Evolutionary conservation across 2,888 invertebrate genomes (phyloP), one percentile per base, ranked within the genome.

Genomic region (Melanostoma mellinum): DNA sequence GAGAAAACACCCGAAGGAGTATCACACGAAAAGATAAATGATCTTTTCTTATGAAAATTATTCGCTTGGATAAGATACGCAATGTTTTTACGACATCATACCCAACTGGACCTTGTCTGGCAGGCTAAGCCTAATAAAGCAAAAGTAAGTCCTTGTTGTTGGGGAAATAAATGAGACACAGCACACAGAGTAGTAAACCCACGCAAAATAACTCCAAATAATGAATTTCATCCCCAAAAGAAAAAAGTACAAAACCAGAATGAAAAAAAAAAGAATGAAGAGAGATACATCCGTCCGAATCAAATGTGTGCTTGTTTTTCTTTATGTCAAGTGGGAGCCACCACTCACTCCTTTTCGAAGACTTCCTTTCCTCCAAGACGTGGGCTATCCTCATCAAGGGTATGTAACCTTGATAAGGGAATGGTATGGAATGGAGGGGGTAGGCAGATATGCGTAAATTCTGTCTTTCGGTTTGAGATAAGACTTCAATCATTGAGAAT

Each of bases 11-110:
- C 82, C 68, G 56, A 78, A 82, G 78, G 78, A 82, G 40, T 61
- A 72, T 67, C 52, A 50, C 58, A 73, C 56, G 48, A 73, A 40
- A 65, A 82, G 82, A 82, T 78, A 82, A 82, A 82, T 78, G 78
- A 82, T 73, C 72, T 20, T 71, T 60, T 9, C 67, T 5, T 53
- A 48, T 5, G 50, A 68, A 69, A 63, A 56, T 63, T 46, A 73
- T 73, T 53, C 58, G 48, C 32, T 50, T 44, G 55, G 48, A 48
- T 44, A 68, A 77, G 77, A 72, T 56, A 63, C 72, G 72, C 52
- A n/a, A 9, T 68, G 50, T 46, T 82, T 68, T 77, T 61, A 73
- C 56, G 77, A 76, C 40, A 71, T 60, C 53, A 36, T 1, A 38
- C 9, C 46, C 44, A 55, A 55, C 55, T 38, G 67, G 56, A 58